Evolutionary conservation across 64 coral and sea anemone genomes (phyloP), one percentile per base, ranked within the genome.

Genomic region (Montipora foliosa): DNA sequence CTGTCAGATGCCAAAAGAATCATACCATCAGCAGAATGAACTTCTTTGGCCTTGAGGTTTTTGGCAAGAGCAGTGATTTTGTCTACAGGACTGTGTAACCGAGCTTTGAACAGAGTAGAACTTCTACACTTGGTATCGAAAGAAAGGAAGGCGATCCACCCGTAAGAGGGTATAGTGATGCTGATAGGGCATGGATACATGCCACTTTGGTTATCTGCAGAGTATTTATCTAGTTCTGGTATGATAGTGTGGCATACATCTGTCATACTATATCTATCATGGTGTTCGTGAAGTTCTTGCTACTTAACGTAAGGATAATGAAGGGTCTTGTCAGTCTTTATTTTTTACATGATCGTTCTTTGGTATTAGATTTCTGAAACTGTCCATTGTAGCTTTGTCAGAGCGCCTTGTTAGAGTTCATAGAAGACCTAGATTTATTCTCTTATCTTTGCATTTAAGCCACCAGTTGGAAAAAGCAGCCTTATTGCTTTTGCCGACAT

Each of bases 401-500:
- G 89, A 95, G 49, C 83, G 47, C 47, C 92, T 95, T 53, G 77
- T 58, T 51, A 95, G 64, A 53, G 84, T 96, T 82, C 90, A 51
- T 19, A 89, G 22, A 11, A 84, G 37, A 6, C 29, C 78, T 49
- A 92, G 25, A 57, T 92, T 96, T 0, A 82, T 67, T 44, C 95
- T 50, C 69, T 92, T 70, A 0, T 25, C 80, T 59, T 81, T 29
- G 46, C 78, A 92, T 96, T 74, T 91, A 4, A 95, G 88, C 89
- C 76, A 91, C 94, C 94, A 91, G 70, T 95, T 91, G 14, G 83
- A 95, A 68, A 95, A 95, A 0, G 78, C 77, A 5, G 89, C 94
- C 89, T 92, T 95, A 50, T 92, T 92, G 48, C 90, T 95, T 79
- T 92, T 95, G 11, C 94, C 94, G 5, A 95, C 94, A 77, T 92